Evolutionary conservation across 2,113 vertebrate species (phyloP).

Genomic region (Chionodraco myersi): DNA sequence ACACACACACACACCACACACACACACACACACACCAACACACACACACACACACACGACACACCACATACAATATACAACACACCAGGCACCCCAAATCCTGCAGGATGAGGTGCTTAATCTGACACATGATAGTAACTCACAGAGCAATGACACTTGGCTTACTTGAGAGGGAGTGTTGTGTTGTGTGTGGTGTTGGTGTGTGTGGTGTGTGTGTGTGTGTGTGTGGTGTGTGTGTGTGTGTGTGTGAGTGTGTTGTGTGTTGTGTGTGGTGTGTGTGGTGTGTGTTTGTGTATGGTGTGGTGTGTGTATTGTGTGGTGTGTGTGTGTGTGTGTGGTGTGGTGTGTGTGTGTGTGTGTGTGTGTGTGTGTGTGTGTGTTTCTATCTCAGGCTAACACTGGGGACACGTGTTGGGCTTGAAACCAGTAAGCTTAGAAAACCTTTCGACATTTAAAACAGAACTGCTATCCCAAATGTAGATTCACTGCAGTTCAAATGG

Average conservation of each 20-base stretch:
- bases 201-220: constrained; percentile 36
- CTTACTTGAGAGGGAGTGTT: constrained; percentile 29
- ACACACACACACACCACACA: constrained; percentile 3
- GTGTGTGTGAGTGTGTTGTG: constrained; percentile 6
- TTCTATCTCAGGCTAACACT: constrained; percentile 1
- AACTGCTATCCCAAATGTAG: constrained; percentile 1
- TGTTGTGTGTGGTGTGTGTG: constrained; percentile 17
- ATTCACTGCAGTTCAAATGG: not conserved
- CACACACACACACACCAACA: constrained; percentile 10
- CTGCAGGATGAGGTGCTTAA: constrained; percentile 78
- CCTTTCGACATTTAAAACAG: not conserved
- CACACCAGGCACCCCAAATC: constrained; percentile 67
- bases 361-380: constrained; percentile 4
- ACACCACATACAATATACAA: constrained; percentile 33
- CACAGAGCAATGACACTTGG: constrained; percentile 57
- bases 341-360: constrained; percentile 16
- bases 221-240: constrained; percentile 41
- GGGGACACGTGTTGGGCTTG: constrained; percentile 5
- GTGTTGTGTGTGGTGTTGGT: constrained; percentile 39
- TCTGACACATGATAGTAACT: constrained; percentile 81
- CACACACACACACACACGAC: constrained; percentile 25
- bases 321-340: constrained; percentile 37
- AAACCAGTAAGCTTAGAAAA: not conserved
- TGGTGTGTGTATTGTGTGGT: constrained; percentile 33
- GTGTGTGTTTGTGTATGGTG: constrained; percentile 1